A percentile compares a stretch with the other conserved stretches of the same genome.
Conservation (phyloP, 2,888 invertebrate species). For the Eristalis pertinax region DNA sequence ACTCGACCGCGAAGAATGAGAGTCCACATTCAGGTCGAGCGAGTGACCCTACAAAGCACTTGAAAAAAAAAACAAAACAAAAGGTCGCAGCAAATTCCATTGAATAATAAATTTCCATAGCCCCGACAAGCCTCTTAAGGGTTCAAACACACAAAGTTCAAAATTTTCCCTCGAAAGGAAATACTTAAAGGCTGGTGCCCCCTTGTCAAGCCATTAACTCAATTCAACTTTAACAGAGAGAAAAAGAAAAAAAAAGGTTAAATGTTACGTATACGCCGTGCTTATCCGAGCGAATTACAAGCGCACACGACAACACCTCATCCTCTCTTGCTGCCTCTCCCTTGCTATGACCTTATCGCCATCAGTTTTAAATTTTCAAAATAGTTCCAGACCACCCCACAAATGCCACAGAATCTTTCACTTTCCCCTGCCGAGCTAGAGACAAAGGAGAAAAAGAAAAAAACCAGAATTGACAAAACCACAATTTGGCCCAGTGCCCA, state of each 20-base stretch:
- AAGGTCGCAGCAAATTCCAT: not conserved
- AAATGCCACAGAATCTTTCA: slow-evolving; percentile 36
- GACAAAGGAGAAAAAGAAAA: not conserved
- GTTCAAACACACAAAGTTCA: not conserved
- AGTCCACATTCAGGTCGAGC: not conserved
- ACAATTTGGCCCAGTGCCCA: slow-evolving; percentile 43
- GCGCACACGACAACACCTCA: not conserved
- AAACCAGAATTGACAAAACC: not conserved
- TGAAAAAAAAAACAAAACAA: not conserved
- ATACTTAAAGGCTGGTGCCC: not conserved
- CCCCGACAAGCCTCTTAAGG: not conserved
- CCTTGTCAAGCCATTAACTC: not conserved
- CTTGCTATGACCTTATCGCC: slow-evolving; percentile 14
- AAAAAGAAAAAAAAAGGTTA: slow-evolving; percentile 17
- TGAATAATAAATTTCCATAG: not conserved
- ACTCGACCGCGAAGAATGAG: not conserved
- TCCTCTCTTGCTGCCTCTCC: not conserved
- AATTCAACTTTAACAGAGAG: not conserved
- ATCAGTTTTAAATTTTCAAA: slow-evolving; percentile 26
- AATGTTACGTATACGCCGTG: slow-evolving; percentile 47
- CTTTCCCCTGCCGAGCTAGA: slow-evolving; percentile 18
- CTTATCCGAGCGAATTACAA: not conserved
- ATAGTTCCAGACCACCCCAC: slow-evolving; percentile 18
- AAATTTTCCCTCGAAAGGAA: not conserved
- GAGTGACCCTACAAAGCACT: not conserved